Evolutionary conservation across 1,140 invertebrate genomes (phyloP).

Genomic region (Eumaeus atala): DNA sequence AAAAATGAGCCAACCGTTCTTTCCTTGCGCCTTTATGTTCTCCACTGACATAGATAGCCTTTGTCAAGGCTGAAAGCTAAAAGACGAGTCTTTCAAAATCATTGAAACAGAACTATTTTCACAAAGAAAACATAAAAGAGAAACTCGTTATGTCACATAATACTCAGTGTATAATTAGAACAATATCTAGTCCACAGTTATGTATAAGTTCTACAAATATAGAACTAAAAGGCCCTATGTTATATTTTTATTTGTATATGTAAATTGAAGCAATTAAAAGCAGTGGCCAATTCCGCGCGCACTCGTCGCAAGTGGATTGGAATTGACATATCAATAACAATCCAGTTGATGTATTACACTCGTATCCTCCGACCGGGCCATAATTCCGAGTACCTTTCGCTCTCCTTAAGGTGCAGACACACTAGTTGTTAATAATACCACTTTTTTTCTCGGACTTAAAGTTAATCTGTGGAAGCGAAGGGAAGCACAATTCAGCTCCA

Average conservation of each 20-base stretch:
- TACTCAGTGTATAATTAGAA: too few species aligned
- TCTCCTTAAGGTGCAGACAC: constrained; percentile 17
- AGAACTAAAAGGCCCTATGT: too few species aligned
- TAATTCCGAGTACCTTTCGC: constrained; percentile 24
- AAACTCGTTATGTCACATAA: too few species aligned
- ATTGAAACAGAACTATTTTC: not conserved
- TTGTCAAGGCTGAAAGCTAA: not conserved
- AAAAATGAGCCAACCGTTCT: not conserved
- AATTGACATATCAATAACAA: constrained; percentile 44
- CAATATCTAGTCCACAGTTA: too few species aligned
- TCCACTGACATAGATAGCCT: constrained; percentile 8
- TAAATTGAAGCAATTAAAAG: constrained; percentile 26
- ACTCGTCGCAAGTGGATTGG: constrained; percentile 27
- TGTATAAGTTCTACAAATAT: too few species aligned
- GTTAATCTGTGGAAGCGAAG: too few species aligned
- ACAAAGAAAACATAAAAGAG: not conserved
- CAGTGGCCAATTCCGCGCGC: constrained; percentile 17
- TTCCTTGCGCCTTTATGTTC: not conserved
- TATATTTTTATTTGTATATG: constrained; percentile 7
- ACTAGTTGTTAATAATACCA: not conserved
- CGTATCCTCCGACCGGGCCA: constrained; percentile 22
- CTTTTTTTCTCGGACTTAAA: too few species aligned
- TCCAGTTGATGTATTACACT: constrained; percentile 38
- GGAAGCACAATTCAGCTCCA: too few species aligned
- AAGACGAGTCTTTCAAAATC: constrained; percentile 8